Evolutionary conservation across 2,113 vertebrate genomes (phyloP).

Genomic region (Hemibagrus wyckioides): DNA sequence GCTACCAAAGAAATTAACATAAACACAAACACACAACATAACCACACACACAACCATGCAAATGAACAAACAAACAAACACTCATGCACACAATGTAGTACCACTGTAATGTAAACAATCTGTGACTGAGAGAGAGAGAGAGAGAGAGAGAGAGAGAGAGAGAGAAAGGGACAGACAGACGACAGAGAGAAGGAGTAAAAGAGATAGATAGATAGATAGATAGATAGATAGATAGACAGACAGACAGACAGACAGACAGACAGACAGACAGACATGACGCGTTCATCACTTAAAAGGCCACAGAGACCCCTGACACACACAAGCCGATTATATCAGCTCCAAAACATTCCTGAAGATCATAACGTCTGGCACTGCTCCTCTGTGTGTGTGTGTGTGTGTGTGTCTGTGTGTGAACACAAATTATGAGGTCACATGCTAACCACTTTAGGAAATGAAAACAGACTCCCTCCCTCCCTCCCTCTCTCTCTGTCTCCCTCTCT

Average conservation of each 20-base stretch:
- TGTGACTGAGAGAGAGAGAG: neutral
- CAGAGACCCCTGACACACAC: conserved; percentile 24
- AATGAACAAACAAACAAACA: conserved; percentile 30
- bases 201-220: neutral
- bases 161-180: neutral
- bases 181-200: neutral
- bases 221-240: neutral
- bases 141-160: neutral
- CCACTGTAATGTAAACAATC: neutral
- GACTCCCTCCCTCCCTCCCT: conserved; percentile 54
- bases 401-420: conserved; percentile 21
- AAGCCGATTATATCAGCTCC: conserved; percentile 27
- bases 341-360: conserved; percentile 46
- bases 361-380: conserved; percentile 39
- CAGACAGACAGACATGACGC: conserved; percentile 41
- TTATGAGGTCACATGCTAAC: conserved; percentile 41
- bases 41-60: neutral
- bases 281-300: conserved; percentile 36
- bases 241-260: neutral
- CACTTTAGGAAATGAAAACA: conserved; percentile 52
- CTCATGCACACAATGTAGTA: conserved; percentile 4
- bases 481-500: conserved; percentile 46
- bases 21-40: conserved; percentile 21
- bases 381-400: conserved; percentile 26
- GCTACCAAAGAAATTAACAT: neutral